Conservation (phyloP, 2,113 vertebrate species). For the Tapirus terrestris region DNA sequence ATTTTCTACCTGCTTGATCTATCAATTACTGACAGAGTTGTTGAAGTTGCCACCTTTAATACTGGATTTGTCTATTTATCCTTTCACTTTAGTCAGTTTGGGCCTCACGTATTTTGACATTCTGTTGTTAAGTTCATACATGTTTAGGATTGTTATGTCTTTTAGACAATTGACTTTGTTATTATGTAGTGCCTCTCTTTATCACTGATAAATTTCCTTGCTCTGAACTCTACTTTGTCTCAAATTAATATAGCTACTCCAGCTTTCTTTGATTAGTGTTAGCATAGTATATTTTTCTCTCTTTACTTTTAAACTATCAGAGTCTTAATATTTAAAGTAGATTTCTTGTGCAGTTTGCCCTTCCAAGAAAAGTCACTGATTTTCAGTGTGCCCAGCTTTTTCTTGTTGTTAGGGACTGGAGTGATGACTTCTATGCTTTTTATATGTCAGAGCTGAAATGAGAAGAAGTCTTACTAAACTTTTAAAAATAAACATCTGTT, state of each 20-base stretch:
- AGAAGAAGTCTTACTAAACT: neutral
- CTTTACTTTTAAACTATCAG: slow-evolving; percentile 15
- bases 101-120: neutral
- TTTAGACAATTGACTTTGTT: slow-evolving; percentile 8
- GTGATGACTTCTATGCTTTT: neutral
- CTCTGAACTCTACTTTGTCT: neutral
- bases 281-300: neutral
- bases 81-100: slow-evolving; percentile 7
- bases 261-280: slow-evolving; percentile 21
- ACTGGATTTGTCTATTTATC: neutral
- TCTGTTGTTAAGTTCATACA: neutral
- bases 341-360: neutral
- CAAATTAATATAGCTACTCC: neutral
- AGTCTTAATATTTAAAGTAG: slow-evolving; percentile 10
- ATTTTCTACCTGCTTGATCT: slow-evolving; percentile 45
- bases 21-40: neutral
- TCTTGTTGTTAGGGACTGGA: neutral
- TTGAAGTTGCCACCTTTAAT: neutral
- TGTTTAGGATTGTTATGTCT: slow-evolving; percentile 15
- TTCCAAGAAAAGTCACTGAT: neutral
- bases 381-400: neutral
- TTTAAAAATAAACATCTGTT: slow-evolving; percentile 33
- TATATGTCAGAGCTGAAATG: neutral
- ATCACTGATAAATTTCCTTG: neutral
- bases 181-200: neutral